Percentiles rank a stretch among this genome's conserved stretches.
Conservation (phyloP, 2,888 invertebrate genomes). For the Sclerodermus sp. region DNA sequence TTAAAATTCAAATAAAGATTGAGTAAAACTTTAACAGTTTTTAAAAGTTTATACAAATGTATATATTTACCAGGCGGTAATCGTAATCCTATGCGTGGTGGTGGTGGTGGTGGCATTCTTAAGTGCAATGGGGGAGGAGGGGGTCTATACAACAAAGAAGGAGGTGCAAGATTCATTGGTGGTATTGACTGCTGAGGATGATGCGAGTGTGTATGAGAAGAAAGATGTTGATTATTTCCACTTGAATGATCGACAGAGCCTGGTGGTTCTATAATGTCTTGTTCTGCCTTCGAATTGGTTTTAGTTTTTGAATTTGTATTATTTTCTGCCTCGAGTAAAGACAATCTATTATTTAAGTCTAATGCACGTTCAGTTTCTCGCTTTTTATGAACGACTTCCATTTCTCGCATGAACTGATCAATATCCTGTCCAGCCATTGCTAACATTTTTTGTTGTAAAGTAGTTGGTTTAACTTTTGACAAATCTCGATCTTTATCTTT, state of each 20-base stretch:
- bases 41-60: not conserved
- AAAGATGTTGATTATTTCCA: conserved; percentile 30
- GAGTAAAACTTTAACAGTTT: not conserved
- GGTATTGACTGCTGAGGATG: conserved; percentile 44
- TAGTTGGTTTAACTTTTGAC: conserved; percentile 67
- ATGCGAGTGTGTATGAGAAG: conserved; percentile 33
- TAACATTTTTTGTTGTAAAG: conserved; percentile 83
- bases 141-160: conserved; percentile 63
- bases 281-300: conserved; percentile 26
- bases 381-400: conserved; percentile 83
- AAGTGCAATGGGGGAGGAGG: conserved; percentile 60
- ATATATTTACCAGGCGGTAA: conserved; percentile 58
- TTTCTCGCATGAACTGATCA: conserved; percentile 90
- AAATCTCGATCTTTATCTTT: conserved; percentile 55
- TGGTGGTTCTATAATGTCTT: conserved; percentile 40
- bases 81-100: conserved; percentile 58
- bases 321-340: conserved; percentile 45
- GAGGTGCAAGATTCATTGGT: conserved; percentile 61
- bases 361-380: conserved; percentile 70
- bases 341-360: conserved; percentile 63
- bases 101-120: conserved; percentile 60
- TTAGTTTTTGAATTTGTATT: conserved; percentile 35
- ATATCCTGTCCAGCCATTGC: conserved; percentile 90
- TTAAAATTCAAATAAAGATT: conserved; percentile 41
- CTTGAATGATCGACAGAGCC: conserved; percentile 34